Base-by-base conservation (phyloP, 2,888 invertebrate genomes). In the Pherbina coryleti region DNA sequence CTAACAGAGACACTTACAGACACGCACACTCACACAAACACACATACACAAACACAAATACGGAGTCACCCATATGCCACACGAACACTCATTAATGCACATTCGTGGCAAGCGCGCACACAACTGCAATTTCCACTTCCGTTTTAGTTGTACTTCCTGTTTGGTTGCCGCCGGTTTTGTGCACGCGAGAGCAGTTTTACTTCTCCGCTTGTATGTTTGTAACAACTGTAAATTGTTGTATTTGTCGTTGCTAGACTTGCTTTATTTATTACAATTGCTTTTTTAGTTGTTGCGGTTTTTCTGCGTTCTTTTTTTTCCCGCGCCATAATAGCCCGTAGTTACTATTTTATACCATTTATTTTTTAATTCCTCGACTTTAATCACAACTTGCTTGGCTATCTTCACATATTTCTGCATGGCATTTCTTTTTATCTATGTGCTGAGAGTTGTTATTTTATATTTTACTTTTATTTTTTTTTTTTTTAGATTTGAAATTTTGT, bases 121-220 rank as follows among this genome's bases (percentile, higher is more conserved):
- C 44, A 49, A 72, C 72, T 72, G 31, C 69, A 49, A 37, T 25
- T 53, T 66, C 28, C 74, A 75, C 53, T 75, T 75, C 75, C 75
- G 66, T 53, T 75, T 67, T 75, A 75, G 66, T 67, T 19, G 66
- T 28, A 37, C 37, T 75, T 75, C 75, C 75, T 62, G 75, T 66
- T 67, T 25, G 22, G 22, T 62, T 60, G 28, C 60, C 62, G 73
- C 62, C 73, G 60, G 62, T 49, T 60, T n/a, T 62, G 7, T 25
- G 64, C 31, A 31, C 64, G 31, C 31, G n/a, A 31, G 64, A n/a
- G n/a, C n/a, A n/a, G n/a, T n/a, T n/a, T n/a, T 28, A 3, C 28
- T 31, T 34, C 62, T 31, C 3, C 19, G 17, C 57, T 19, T 11
- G 14, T 5, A 28, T 60, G 57, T 60, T 8, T 22, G 57, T 22